These are phyloP conservation scores for Calliopsis andreniformis DNA, from an alignment of 1,140 invertebrate species.

Conservation along the genomic window DNA sequence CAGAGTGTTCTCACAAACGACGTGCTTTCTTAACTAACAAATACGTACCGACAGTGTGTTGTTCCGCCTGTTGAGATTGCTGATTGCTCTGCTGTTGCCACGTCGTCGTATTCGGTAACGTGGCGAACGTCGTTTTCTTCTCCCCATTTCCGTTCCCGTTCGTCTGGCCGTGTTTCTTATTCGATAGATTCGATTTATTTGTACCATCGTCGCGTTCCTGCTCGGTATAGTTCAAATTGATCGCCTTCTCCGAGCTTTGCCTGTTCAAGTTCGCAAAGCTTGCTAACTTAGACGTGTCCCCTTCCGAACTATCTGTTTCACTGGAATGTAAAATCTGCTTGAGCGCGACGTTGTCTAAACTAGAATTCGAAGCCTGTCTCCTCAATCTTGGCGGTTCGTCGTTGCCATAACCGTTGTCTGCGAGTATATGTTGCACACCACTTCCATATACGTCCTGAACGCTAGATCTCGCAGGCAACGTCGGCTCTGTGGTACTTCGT, in stretches of 20 bases:
- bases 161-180: constrained; percentile 76
- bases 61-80: constrained; percentile 76
- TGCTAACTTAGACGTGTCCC: constrained; percentile 83
- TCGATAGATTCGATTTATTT: constrained; percentile 72
- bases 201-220: constrained; percentile 81
- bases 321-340: constrained; percentile 83
- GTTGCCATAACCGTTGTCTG: constrained; percentile 84
- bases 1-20: not conserved
- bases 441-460: constrained; percentile 88
- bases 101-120: constrained; percentile 91
- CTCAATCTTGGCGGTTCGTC: constrained; percentile 80
- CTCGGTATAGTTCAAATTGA: constrained; percentile 85
- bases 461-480: constrained; percentile 85
- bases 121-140: constrained; percentile 87
- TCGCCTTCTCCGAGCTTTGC: constrained; percentile 83
- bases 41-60: constrained; percentile 72
- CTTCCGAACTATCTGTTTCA: constrained; percentile 81
- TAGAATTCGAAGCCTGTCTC: constrained; percentile 81
- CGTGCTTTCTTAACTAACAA: not conserved
- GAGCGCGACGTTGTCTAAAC: constrained; percentile 78
- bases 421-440: constrained; percentile 83
- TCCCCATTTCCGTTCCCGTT: constrained; percentile 81
- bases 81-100: constrained; percentile 89
- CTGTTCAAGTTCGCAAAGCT: constrained; percentile 88
- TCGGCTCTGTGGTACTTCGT: constrained; percentile 81